A percentile compares a stretch with the other conserved stretches of the same genome.
Evolutionary conservation across 2,888 invertebrate genomes (phyloP).

Genomic region (Mythimna lalbum): DNA sequence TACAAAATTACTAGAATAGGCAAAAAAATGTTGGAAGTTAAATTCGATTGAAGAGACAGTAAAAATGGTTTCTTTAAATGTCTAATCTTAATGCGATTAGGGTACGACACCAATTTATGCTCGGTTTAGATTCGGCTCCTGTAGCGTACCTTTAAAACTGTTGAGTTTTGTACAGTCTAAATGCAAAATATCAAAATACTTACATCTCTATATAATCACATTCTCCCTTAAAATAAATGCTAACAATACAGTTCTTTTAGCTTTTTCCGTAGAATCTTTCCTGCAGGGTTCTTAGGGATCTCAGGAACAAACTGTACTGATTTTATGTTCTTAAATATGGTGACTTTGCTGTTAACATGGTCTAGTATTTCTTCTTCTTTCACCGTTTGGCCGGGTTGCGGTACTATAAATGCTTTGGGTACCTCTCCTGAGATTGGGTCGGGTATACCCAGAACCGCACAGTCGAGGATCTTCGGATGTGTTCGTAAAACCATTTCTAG

Average conservation of each 20-base stretch:
- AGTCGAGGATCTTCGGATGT: slow-evolving; percentile 94
- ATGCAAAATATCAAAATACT: slow-evolving; percentile 36
- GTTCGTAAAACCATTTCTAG: slow-evolving; percentile 94
- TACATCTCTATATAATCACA: slow-evolving; percentile 10
- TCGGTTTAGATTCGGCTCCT: no score
- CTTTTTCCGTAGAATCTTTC: slow-evolving; percentile 94
- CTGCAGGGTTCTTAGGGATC: slow-evolving; percentile 94
- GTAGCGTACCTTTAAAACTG: no score
- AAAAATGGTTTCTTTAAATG: no score
- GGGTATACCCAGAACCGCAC: slow-evolving; percentile 95
- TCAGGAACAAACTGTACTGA: slow-evolving; percentile 92
- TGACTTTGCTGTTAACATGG: slow-evolving; percentile 92
- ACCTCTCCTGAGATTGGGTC: slow-evolving; percentile 93
- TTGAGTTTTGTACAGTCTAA: slow-evolving; percentile 18
- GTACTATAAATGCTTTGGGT: slow-evolving; percentile 94
- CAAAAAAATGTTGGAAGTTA: no score
- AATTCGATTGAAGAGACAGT: no score
- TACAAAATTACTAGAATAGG: background rate
- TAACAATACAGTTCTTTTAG: slow-evolving; percentile 86
- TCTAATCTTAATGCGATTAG: no score
- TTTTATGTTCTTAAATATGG: slow-evolving; percentile 93
- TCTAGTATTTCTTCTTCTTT: slow-evolving; percentile 91
- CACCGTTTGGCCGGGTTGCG: slow-evolving; percentile 82
- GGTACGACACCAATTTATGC: no score
- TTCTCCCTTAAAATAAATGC: slow-evolving; percentile 2